Evolutionary conservation across 2,888 invertebrate species (phyloP).

Genomic region (Cheilosia scutellata): DNA sequence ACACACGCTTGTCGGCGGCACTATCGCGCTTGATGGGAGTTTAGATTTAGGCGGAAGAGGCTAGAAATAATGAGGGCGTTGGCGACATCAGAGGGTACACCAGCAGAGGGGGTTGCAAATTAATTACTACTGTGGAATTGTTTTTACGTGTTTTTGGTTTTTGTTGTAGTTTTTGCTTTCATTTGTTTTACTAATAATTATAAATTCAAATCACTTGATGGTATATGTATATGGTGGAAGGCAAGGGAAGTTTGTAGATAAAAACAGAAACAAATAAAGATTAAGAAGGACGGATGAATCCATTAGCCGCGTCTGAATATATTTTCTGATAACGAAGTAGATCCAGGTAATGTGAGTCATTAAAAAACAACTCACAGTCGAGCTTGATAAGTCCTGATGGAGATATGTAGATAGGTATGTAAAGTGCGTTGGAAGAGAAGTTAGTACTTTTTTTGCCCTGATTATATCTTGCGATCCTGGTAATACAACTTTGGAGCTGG

Average conservation of each 20-base stretch:
- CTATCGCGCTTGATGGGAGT: conserved; percentile 15
- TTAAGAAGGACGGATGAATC: not conserved
- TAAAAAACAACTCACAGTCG: too few species aligned
- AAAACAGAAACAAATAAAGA: too few species aligned
- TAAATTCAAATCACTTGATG: conserved; percentile 4
- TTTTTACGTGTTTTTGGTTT: conserved; percentile 18
- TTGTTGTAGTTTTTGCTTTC: not conserved
- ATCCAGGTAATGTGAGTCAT: too few species aligned
- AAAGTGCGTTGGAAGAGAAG: too few species aligned
- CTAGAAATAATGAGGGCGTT: conserved; percentile 15
- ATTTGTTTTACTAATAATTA: not conserved
- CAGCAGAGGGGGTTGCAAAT: conserved; percentile 26
- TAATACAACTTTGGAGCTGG: too few species aligned
- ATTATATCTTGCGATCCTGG: too few species aligned
- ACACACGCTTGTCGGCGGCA: conserved; percentile 22
- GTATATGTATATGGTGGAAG: too few species aligned
- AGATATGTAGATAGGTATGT: too few species aligned
- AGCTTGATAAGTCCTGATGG: too few species aligned
- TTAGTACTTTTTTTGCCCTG: too few species aligned
- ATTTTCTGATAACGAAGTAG: conserved; percentile 9
- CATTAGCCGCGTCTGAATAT: conserved; percentile 19
- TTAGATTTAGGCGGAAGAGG: not conserved
- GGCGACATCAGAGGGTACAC: not conserved
- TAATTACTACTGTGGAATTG: conserved; percentile 57
- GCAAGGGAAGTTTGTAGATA: not conserved